These are phyloP conservation scores for Folsomia manolachei DNA, from an alignment of 2,888 invertebrate genomes.

Conservation along the genomic window DNA sequence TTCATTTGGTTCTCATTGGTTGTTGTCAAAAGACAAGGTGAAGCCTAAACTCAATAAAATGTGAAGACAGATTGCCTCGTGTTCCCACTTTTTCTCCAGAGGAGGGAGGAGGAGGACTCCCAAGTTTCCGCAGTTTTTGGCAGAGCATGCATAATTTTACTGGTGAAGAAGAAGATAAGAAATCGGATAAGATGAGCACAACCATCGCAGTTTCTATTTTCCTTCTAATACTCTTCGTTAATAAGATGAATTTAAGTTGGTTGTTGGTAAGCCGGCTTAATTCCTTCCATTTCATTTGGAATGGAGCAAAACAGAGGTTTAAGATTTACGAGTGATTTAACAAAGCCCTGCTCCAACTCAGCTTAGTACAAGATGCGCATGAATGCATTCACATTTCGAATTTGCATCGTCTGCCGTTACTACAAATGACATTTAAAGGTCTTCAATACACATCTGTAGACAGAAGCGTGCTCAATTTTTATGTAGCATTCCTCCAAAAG, in stretches of 20 bases:
- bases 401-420: too few species aligned
- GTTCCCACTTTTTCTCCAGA: neutral
- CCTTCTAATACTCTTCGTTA: too few species aligned
- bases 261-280: neutral
- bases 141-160: neutral
- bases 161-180: too few species aligned
- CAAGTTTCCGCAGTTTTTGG: neutral
- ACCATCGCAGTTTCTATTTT: too few species aligned
- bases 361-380: neutral
- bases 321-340: slow-evolving; percentile 17
- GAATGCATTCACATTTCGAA: neutral
- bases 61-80: slow-evolving; percentile 20
- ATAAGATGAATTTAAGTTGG: neutral
- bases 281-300: neutral
- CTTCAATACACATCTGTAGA: too few species aligned
- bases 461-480: too few species aligned
- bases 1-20: neutral
- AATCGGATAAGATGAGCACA: too few species aligned
- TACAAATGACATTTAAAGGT: neutral
- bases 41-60: neutral
- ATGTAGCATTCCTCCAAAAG: too few species aligned
- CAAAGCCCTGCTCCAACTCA: too few species aligned
- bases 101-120: neutral
- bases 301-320: neutral
- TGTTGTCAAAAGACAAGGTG: too few species aligned